Conservation (phyloP, 2,113 vertebrate genomes). For the Seriola dumerili region DNA sequence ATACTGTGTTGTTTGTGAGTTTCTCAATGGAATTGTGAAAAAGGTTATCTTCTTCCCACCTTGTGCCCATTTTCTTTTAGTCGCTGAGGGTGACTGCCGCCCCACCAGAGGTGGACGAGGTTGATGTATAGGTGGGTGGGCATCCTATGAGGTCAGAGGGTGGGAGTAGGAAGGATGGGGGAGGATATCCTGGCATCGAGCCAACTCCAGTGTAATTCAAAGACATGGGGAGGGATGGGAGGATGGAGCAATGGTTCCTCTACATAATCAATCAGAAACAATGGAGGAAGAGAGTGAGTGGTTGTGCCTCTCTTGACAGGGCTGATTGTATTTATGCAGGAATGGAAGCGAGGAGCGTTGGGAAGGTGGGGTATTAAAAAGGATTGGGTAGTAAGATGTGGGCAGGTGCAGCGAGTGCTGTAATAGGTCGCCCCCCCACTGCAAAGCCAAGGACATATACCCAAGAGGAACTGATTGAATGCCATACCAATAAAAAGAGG, state of each 20-base stretch:
- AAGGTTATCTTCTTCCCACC: not conserved
- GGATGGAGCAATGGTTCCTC: conserved; percentile 40
- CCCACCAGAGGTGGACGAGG: not conserved
- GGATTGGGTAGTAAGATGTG: conserved; percentile 64
- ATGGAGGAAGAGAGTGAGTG: conserved; percentile 52
- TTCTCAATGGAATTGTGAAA: not conserved
- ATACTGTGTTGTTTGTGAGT: conserved; percentile 3
- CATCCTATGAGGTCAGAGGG: conserved; percentile 47
- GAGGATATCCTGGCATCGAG: conserved; percentile 75
- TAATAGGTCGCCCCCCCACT: conserved; percentile 66
- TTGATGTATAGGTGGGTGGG: conserved; percentile 44
- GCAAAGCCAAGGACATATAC: conserved; percentile 78
- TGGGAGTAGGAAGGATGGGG: conserved; percentile 44
- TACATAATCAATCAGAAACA: conserved; percentile 80
- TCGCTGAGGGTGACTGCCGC: not conserved
- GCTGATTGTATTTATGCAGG: conserved; percentile 77
- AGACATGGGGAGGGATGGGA: conserved; percentile 44
- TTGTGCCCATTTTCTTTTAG: not conserved
- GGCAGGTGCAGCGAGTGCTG: conserved; percentile 70
- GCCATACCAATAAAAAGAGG: conserved; percentile 79
- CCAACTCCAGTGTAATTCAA: conserved; percentile 78
- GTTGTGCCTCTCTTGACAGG: conserved; percentile 66
- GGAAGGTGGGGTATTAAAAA: conserved; percentile 43
- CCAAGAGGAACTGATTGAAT: conserved; percentile 80
- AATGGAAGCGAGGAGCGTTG: conserved; percentile 30